phyloP scores from a whole-genome alignment of 2,797 vertebrate species.

The Cheirogaleus major region DNA sequence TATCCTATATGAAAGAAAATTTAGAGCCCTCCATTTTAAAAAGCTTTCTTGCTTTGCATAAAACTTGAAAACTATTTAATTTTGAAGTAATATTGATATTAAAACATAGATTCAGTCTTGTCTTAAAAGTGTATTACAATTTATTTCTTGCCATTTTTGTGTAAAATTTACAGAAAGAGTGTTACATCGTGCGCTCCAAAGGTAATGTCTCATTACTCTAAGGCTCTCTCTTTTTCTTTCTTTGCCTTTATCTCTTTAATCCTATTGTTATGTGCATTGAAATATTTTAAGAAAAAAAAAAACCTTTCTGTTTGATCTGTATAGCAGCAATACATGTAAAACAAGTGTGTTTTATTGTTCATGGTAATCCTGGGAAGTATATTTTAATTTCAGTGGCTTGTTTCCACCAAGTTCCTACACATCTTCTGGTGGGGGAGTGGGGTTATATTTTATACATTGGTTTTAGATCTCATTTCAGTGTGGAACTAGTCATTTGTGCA shows the following conservation, averaged over 20 bases:
- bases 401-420: constrained; percentile 8
- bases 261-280: constrained; percentile 87
- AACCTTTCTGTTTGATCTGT: constrained; percentile 67
- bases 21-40: constrained; percentile 87
- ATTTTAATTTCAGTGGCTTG: constrained; percentile 53
- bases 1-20: constrained; percentile 85
- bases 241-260: constrained; percentile 90
- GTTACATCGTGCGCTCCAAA: constrained; percentile 99
- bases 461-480: constrained; percentile 40
- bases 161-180: constrained; percentile 99
- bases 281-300: constrained; percentile 73
- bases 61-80: constrained; percentile 83
- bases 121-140: constrained; percentile 98
- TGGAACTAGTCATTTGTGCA: constrained; percentile 35
- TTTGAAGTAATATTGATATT: constrained; percentile 87
- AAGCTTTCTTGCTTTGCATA: constrained; percentile 87
- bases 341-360: constrained; percentile 51
- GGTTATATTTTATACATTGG: not conserved
- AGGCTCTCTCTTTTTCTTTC: constrained; percentile 92
- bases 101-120: constrained; percentile 95
- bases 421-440: not conserved
- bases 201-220: constrained; percentile 99
- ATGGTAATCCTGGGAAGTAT: constrained; percentile 32
- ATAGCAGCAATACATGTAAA: constrained; percentile 65
- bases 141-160: constrained; percentile 99